Evolutionary conservation across 2,888 invertebrate species (phyloP).

Genomic region (Apantesis nais): DNA sequence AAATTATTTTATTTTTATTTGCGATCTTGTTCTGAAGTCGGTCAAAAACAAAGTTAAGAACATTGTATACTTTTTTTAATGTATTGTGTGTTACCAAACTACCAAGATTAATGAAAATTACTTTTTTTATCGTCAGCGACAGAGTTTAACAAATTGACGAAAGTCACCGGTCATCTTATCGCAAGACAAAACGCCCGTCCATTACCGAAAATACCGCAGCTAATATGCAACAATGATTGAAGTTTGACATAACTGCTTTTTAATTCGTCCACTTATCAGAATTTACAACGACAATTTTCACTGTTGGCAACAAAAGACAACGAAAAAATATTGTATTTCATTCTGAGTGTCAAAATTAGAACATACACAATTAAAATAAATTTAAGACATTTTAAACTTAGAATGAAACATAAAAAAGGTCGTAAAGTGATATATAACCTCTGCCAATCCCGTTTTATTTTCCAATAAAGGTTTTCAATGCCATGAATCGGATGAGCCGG

Average conservation of each 20-base stretch:
- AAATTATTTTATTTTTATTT: too few species aligned
- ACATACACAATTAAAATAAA: neutral
- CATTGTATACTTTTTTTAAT: too few species aligned
- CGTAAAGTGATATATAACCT: neutral
- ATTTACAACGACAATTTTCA: constrained; percentile 36
- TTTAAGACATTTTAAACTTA: neutral
- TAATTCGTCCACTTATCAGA: constrained; percentile 45
- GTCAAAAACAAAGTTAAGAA: neutral
- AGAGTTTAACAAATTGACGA: constrained; percentile 1
- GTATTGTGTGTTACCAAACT: neutral
- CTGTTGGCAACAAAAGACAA: constrained; percentile 23
- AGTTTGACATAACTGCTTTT: constrained; percentile 35
- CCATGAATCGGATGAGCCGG: constrained; percentile 6
- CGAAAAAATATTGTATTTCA: constrained; percentile 23
- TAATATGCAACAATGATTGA: constrained; percentile 31
- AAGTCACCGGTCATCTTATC: neutral
- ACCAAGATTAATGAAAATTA: neutral
- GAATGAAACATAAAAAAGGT: neutral
- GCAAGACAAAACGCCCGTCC: constrained; percentile 16
- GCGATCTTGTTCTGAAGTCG: neutral
- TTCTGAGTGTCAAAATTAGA: too few species aligned
- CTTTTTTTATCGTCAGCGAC: neutral
- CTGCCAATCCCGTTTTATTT: constrained; percentile 5
- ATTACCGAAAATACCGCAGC: constrained; percentile 31
- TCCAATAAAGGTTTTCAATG: constrained; percentile 8